Percentiles rank a stretch among this genome's conserved stretches.
These are phyloP conservation scores for Hoplias malabaricus DNA, from an alignment of 2,113 vertebrate species.

Conservation along the genomic window DNA sequence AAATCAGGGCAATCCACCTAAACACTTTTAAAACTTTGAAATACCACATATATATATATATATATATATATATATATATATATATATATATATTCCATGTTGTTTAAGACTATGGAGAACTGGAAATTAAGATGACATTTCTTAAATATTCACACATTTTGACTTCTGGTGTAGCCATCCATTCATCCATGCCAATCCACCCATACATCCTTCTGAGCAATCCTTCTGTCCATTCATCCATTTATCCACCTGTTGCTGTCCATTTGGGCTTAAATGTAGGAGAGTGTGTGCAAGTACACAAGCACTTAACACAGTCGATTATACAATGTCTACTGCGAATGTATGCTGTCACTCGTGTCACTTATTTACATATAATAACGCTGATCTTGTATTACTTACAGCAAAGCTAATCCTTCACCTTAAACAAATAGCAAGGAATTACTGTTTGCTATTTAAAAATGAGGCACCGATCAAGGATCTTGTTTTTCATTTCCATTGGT, in stretches of 20 bases:
- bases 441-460: too few relatives aligned
- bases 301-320: constrained; percentile 2
- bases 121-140: background rate
- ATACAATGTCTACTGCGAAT: background rate
- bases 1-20: background rate
- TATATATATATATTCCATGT: background rate
- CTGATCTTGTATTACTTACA: background rate
- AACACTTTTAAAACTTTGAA: background rate
- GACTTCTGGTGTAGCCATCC: background rate
- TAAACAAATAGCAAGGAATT: background rate
- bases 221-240: background rate
- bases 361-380: constrained; percentile 6
- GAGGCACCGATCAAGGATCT: too few relatives aligned
- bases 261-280: background rate
- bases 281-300: background rate
- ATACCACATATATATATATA: too few relatives aligned
- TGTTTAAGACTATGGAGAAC: background rate
- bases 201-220: background rate
- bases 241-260: constrained; percentile 8
- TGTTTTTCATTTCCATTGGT: too few relatives aligned
- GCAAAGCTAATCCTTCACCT: background rate
- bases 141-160: background rate
- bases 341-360: background rate
- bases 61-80: too few relatives aligned
- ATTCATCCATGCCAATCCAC: background rate